phyloP scores from a whole-genome alignment of 2,113 vertebrate genomes.

The Cyanoramphus novaezelandiae region DNA sequence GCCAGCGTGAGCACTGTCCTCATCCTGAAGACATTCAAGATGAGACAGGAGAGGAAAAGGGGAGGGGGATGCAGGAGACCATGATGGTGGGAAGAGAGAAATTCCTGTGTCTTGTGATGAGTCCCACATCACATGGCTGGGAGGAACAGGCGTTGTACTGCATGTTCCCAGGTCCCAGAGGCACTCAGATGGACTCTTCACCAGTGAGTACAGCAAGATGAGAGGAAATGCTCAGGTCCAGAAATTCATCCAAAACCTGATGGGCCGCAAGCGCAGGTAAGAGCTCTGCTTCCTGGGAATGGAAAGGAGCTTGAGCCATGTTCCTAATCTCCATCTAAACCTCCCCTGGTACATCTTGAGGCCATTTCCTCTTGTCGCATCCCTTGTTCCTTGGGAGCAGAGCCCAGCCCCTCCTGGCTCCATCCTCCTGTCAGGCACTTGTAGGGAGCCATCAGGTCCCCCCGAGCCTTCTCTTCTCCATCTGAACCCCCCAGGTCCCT shows the following conservation, averaged over 20 bases:
- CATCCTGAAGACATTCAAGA: background rate
- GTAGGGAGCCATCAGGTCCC: background rate
- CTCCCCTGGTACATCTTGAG: background rate
- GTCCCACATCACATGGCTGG: fast-evolving
- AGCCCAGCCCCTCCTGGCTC: background rate
- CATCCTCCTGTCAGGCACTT: background rate
- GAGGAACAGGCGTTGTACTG: fast-evolving
- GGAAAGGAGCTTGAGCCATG: background rate
- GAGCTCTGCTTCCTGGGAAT: background rate
- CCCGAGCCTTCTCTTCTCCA: background rate
- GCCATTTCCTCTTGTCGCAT: background rate
- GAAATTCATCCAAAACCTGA: slow-evolving; percentile 69
- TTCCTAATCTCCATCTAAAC: background rate
- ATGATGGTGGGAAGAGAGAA: background rate
- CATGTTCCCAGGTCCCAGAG: slow-evolving; percentile 52
- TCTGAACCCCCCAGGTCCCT: background rate
- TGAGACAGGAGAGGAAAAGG: background rate
- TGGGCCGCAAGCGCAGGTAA: slow-evolving; percentile 68
- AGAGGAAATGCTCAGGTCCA: slow-evolving; percentile 66
- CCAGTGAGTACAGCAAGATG: slow-evolving; percentile 75
- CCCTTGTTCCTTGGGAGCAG: background rate
- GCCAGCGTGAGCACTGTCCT: background rate
- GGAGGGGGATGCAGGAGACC: background rate
- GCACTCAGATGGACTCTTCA: slow-evolving; percentile 76
- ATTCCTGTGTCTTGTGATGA: background rate